phyloP scores from a whole-genome alignment of 64 coral and sea anemone genomes.

The Dendrophyllia cribrosa region DNA sequence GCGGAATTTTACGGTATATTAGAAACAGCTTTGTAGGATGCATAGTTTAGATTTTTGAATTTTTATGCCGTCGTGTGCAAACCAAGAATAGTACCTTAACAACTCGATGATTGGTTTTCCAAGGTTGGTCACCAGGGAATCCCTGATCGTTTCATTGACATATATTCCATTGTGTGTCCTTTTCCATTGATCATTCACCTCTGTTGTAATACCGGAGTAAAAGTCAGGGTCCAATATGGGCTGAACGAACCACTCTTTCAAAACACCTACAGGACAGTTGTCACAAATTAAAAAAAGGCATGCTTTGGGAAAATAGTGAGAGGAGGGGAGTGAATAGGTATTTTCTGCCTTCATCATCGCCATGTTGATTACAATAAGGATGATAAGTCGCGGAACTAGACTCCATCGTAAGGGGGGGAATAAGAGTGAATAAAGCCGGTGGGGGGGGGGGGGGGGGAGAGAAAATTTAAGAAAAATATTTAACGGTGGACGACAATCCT shows the following conservation, averaged over 20 bases:
- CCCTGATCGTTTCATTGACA: slow-evolving; percentile 18
- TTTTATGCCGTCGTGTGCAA: too few species aligned
- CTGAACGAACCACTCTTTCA: slow-evolving; percentile 17
- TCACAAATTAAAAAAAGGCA: neutral
- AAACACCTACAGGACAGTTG: slow-evolving; percentile 17
- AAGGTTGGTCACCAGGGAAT: slow-evolving; percentile 23
- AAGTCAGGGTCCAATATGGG: slow-evolving; percentile 2
- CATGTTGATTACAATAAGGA: neutral
- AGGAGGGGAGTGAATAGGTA: neutral
- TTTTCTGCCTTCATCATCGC: neutral
- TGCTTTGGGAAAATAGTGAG: too few species aligned
- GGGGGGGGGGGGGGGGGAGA: too few species aligned
- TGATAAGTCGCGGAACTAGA: neutral
- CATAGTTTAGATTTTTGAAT: too few species aligned
- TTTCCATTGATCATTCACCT: neutral
- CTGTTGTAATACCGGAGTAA: slow-evolving; percentile 1
- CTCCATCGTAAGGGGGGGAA: too few species aligned
- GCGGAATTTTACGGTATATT: too few species aligned
- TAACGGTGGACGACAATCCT: too few species aligned
- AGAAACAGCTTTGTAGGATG: too few species aligned
- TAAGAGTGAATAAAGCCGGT: too few species aligned
- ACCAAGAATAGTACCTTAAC: slow-evolving; percentile 15
- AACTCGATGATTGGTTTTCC: slow-evolving; percentile 36
- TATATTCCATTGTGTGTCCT: neutral
- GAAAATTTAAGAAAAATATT: too few species aligned